Evolutionary conservation across 2,113 vertebrate species (phyloP), one percentile per base, ranked within the genome.

Genomic region (Phoxinus phoxinus): DNA sequence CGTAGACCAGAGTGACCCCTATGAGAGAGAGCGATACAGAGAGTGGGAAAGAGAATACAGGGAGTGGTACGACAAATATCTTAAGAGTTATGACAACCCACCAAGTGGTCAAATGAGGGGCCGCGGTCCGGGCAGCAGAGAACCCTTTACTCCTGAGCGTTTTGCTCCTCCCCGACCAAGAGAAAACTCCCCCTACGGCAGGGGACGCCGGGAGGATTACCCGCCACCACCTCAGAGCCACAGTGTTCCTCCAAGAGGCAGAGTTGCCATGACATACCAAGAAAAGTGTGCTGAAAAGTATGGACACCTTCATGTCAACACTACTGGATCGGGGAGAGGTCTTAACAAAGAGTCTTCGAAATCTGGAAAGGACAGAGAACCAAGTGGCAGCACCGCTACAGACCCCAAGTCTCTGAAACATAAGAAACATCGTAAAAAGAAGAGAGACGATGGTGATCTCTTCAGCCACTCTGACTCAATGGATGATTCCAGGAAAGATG

Each of bases 11-110:
- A 95, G 93, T 91, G 96, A 99, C 61, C 95, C 96, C 0, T 99
- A 94, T 88, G 97, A 98, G 81, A 94, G 95, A 83, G 96, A 99
- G 27, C 92, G 95, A 0, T 98, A 96, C 87, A 91, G 96, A 82
- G 95, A 97, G 85, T 99, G 97, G 98, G 97, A 97, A 86, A 92
- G 94, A 81, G 96, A 97, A 67, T 99, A 98, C 51, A 91, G 96
- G 84, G 97, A 98, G 27, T 99, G 98, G 98, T 99, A 96, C 10
- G 96, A 98, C 41, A 98, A 98, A 86, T 97, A 97, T 25, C 96
- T 96, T 86, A 97, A 95, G 91, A 97, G 92, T 87, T 98, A 94
- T n/a, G 91, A 94, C 7, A 84, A 81, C 53, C 91, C 92, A 32
- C 93, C 95, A 65, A 94, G 95, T 0, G 91, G 96, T 72, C 93